Conservation (phyloP, 2,113 vertebrate genomes). For the Lethenteron reissneri region DNA sequence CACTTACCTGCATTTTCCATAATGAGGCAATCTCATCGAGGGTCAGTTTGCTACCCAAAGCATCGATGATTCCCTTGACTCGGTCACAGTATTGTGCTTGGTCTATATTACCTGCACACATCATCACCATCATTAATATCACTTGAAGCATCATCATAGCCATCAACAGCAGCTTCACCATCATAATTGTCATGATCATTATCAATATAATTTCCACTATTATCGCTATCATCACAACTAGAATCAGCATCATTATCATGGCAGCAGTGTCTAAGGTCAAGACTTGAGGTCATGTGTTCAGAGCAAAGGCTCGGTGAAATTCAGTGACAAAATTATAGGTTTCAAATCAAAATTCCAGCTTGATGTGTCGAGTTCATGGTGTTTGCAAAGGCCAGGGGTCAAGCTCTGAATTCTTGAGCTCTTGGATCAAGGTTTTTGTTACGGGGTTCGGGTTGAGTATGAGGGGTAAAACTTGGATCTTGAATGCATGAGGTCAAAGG, state of each 20-base stretch:
- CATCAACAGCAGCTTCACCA: constrained; percentile 1
- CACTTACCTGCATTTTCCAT: constrained; percentile 84
- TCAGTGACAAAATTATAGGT: too few species aligned
- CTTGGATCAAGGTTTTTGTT: too few species aligned
- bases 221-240: background rate
- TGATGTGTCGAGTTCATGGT: too few species aligned
- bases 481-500: too few species aligned
- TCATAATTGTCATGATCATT: background rate
- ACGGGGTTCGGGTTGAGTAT: too few species aligned
- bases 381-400: too few species aligned
- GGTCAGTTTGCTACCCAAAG: constrained; percentile 86
- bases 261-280: too few species aligned
- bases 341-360: too few species aligned
- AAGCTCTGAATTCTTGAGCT: too few species aligned
- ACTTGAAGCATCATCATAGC: background rate
- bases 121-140: constrained; percentile 11
- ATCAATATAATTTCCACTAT: background rate
- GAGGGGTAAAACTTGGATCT: too few species aligned
- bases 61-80: constrained; percentile 97
- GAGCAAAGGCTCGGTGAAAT: too few species aligned
- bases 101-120: constrained; percentile 76
- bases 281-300: too few species aligned
- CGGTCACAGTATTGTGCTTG: constrained; percentile 96
- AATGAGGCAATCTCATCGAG: constrained; percentile 92
- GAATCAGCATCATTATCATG: background rate